Conservation (phyloP, 2,113 vertebrate genomes). For the Deroptyus accipitrinus region DNA sequence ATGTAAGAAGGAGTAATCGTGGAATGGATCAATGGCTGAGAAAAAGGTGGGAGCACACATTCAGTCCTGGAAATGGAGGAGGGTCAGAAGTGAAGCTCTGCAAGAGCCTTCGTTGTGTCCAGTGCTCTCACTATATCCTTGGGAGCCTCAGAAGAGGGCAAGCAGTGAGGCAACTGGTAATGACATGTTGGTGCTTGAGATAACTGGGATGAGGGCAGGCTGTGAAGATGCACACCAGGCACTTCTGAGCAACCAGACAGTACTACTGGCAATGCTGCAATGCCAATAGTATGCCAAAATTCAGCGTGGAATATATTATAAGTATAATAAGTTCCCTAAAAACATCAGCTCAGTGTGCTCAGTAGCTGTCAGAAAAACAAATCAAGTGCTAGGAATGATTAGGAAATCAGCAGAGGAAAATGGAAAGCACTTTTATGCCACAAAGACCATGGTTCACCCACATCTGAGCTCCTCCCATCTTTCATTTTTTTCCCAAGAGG, state of each 20-base stretch:
- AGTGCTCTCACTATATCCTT: neutral
- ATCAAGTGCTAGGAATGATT: neutral
- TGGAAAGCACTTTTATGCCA: neutral
- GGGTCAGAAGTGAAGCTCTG: neutral
- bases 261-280: neutral
- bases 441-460: neutral
- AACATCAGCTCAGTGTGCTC: neutral
- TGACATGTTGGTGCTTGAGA: neutral
- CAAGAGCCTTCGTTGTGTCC: neutral
- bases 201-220: neutral
- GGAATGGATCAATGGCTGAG: neutral
- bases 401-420: neutral
- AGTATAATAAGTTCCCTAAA: neutral
- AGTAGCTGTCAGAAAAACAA: neutral
- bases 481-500: neutral
- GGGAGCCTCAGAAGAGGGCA: neutral
- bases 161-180: neutral
- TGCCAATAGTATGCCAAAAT: neutral
- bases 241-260: neutral
- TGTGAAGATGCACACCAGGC: neutral
- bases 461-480: neutral
- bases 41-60: neutral
- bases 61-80: accelerated
- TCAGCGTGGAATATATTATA: neutral
- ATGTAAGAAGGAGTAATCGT: neutral